Evolutionary conservation across 2,888 invertebrate genomes (phyloP).

Genomic region (Ypsolopha sequella): DNA sequence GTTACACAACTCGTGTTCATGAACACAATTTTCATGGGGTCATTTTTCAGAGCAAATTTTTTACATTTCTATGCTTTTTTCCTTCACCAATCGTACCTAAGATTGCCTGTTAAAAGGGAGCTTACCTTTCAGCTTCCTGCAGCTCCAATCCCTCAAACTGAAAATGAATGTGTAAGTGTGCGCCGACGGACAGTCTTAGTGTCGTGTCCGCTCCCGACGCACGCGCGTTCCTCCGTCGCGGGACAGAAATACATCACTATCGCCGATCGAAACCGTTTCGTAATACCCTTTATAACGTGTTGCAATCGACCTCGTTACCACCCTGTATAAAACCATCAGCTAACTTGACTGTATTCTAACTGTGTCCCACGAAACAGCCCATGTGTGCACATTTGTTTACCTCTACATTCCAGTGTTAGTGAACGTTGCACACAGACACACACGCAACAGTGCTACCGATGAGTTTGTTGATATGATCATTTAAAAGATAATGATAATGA

Average conservation of each 20-base stretch:
- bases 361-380: slow-evolving; percentile 1
- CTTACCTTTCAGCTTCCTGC: too few species aligned
- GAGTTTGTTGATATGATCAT: too few species aligned
- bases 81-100: too few species aligned
- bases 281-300: slow-evolving; percentile 24
- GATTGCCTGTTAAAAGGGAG: too few species aligned
- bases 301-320: slow-evolving; percentile 25
- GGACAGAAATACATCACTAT: slow-evolving; percentile 19
- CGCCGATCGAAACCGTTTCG: slow-evolving; percentile 30
- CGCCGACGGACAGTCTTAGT: slow-evolving; percentile 19
- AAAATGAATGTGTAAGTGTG: too few species aligned
- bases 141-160: too few species aligned
- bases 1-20: too few species aligned
- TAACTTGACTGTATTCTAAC: slow-evolving; percentile 15
- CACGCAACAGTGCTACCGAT: too few species aligned
- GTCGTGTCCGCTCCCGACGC: slow-evolving; percentile 23
- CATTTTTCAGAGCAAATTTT: too few species aligned
- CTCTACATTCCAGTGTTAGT: slow-evolving; percentile 1
- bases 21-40: too few species aligned
- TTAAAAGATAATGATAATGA: too few species aligned
- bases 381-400: slow-evolving; percentile 13
- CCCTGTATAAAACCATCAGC: slow-evolving; percentile 17
- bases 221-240: slow-evolving; percentile 19
- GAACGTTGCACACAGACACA: background rate
- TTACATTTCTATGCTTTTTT: too few species aligned